These are phyloP conservation scores for Neoascia interrupta DNA, from an alignment of 2,888 invertebrate species.

Conservation along the genomic window DNA sequence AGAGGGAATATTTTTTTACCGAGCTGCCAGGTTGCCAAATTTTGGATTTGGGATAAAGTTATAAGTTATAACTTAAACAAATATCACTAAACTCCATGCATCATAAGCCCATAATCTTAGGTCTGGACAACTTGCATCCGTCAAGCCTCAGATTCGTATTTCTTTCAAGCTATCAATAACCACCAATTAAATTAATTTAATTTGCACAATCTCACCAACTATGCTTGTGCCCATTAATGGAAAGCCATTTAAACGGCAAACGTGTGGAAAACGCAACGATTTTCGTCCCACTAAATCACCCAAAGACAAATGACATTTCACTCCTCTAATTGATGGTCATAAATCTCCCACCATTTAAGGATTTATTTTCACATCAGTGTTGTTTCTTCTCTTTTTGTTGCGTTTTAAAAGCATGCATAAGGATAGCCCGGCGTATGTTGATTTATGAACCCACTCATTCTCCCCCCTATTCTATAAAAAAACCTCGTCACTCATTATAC, in stretches of 20 bases:
- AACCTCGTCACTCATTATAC: constrained; percentile 33
- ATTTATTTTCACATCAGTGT: constrained; percentile 16
- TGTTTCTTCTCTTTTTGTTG: constrained; percentile 11
- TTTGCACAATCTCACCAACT: too few relatives aligned
- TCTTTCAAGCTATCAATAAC: too few relatives aligned
- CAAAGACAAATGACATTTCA: constrained; percentile 62
- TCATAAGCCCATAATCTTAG: too few relatives aligned
- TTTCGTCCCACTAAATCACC: constrained; percentile 56
- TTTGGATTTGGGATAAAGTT: too few relatives aligned
- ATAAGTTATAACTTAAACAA: too few relatives aligned
- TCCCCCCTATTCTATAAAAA: too few relatives aligned
- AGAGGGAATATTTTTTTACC: too few relatives aligned
- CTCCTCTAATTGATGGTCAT: constrained; percentile 61
- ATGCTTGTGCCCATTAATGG: background rate
- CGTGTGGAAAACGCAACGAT: constrained; percentile 21
- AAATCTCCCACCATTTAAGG: constrained; percentile 59
- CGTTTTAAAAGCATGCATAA: constrained; percentile 16
- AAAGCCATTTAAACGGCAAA: background rate
- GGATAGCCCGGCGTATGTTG: constrained; percentile 47
- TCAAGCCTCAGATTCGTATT: too few relatives aligned
- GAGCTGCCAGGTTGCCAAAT: too few relatives aligned
- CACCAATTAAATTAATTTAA: too few relatives aligned
- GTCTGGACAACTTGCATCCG: too few relatives aligned
- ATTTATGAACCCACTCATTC: constrained; percentile 47
- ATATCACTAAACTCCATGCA: too few relatives aligned